Conservation (phyloP, 2,113 vertebrate species). For the Motacilla tschutschensis region DNA sequence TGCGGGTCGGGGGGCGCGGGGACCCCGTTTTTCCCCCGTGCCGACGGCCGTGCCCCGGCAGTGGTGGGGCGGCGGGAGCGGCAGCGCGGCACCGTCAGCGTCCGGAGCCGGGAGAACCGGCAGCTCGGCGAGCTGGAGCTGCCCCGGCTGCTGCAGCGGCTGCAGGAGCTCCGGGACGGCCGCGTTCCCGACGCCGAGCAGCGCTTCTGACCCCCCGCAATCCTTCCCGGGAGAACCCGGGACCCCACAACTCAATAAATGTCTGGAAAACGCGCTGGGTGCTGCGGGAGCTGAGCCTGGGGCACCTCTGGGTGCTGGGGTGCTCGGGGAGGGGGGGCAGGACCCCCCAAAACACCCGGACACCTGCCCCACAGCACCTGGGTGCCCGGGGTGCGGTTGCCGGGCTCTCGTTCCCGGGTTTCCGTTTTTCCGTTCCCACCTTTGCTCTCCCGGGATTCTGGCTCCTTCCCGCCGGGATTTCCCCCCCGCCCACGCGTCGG, state of each 20-base stretch:
- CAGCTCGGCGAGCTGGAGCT: not conserved
- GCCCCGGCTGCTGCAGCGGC: not conserved
- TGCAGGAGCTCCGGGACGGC: not conserved
- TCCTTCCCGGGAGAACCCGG: rapidly evolving
- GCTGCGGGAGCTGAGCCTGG: not conserved
- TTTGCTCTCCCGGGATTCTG: not conserved
- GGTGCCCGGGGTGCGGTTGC: not conserved
- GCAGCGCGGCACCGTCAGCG: not conserved
- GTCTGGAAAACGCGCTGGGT: not conserved
- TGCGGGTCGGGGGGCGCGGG: not conserved
- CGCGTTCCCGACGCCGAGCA: not conserved
- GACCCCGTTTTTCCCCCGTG: not conserved
- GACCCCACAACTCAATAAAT: not conserved
- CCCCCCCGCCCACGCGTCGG: not conserved
- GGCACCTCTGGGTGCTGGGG: not conserved
- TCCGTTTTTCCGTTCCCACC: not conserved
- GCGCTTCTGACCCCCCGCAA: not conserved
- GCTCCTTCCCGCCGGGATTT: not conserved
- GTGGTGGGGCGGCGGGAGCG: not conserved
- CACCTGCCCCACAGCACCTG: rapidly evolving
- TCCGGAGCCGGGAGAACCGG: not conserved
- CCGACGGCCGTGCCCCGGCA: not conserved
- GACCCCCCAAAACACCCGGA: not conserved
- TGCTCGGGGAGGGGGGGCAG: not conserved
- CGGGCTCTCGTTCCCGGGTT: not conserved